A percentile compares a stretch with the other conserved stretches of the same genome.
Conservation (phyloP, 2,797 vertebrate species). For the Vespertilio murinus region DNA sequence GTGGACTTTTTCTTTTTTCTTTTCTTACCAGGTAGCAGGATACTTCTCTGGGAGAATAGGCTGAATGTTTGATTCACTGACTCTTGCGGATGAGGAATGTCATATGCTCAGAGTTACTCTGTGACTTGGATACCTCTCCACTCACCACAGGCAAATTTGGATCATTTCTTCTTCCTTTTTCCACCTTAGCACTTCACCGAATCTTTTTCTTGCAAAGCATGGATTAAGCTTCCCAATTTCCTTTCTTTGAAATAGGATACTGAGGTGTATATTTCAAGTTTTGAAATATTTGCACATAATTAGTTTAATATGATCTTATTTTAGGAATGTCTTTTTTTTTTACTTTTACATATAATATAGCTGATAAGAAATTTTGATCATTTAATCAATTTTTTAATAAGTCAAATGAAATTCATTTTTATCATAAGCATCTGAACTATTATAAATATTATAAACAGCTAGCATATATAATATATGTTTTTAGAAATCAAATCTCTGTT, state of each 20-base stretch:
- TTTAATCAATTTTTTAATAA: neutral
- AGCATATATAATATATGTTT: neutral
- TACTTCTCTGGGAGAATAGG: neutral
- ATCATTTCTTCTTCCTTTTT: neutral
- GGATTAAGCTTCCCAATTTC: neutral
- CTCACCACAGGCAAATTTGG: too few species aligned
- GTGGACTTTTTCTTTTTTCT: neutral
- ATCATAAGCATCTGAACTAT: neutral
- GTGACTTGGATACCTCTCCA: neutral
- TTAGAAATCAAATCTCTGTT: neutral
- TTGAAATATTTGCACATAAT: constrained; percentile 12
- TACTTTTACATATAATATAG: neutral
- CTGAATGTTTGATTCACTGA: neutral
- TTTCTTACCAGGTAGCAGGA: neutral
- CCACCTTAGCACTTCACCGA: neutral
- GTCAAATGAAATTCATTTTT: neutral
- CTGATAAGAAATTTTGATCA: neutral
- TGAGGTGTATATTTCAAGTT: neutral
- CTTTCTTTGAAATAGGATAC: neutral
- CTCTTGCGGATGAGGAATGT: neutral
- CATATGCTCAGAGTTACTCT: too few species aligned
- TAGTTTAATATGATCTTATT: neutral
- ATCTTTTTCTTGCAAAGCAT: neutral
- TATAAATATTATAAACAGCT: neutral
- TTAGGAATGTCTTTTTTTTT: neutral